phyloP scores from a whole-genome alignment of 2,888 invertebrate species.

The Syritta pipiens region DNA sequence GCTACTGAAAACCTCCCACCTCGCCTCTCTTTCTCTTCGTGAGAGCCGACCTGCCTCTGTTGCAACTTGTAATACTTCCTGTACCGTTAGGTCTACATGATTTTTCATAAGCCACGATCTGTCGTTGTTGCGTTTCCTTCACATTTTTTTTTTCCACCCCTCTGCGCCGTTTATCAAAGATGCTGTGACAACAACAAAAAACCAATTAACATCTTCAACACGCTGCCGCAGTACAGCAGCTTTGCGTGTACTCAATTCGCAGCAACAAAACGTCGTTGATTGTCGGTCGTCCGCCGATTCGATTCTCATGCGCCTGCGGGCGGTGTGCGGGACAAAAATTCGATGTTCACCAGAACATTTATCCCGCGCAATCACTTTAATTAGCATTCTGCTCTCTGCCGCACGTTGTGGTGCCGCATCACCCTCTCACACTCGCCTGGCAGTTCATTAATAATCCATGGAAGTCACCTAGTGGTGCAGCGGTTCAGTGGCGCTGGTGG shows the following conservation, averaged over 20 bases:
- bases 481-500: neutral
- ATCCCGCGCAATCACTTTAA: constrained; percentile 67
- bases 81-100: too few relatives aligned
- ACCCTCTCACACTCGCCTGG: constrained; percentile 30
- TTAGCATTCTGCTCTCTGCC: constrained; percentile 45
- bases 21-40: too few relatives aligned
- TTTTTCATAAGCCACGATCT: too few relatives aligned
- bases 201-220: constrained; percentile 45
- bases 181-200: too few relatives aligned
- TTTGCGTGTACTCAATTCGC: constrained; percentile 64
- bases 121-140: too few relatives aligned
- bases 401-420: neutral
- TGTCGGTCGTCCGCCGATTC: too few relatives aligned
- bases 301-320: constrained; percentile 59
- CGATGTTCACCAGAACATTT: constrained; percentile 61
- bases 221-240: constrained; percentile 3
- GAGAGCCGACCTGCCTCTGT: too few relatives aligned
- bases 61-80: too few relatives aligned
- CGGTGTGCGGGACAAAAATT: constrained; percentile 57
- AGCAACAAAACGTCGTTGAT: constrained; percentile 33
- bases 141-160: too few relatives aligned
- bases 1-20: too few relatives aligned
- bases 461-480: constrained; percentile 18
- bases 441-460: constrained; percentile 61
- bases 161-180: too few relatives aligned